Base-by-base conservation (phyloP, 1,140 invertebrate genomes). In the Bradynema listronoti region DNA sequence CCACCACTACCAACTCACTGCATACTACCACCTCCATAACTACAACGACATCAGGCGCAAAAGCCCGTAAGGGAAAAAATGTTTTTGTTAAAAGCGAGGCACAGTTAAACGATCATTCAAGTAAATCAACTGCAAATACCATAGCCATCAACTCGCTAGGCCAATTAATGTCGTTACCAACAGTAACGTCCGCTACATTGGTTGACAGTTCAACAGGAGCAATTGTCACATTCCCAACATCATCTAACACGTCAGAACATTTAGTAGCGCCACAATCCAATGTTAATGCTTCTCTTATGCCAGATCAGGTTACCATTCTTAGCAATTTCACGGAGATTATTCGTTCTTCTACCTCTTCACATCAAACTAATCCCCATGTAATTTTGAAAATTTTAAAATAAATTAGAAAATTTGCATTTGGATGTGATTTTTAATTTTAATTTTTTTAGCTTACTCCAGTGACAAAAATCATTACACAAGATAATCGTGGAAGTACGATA, bases 261-360 rank as follows among this genome's bases (percentile, higher is more conserved):
- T 39, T 19, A 11, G n/a, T n/a, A n/a, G n/a, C n/a, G n/a, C n/a
- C n/a, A n/a, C n/a, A n/a, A n/a, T n/a, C n/a, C n/a, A n/a, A n/a
- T n/a, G n/a, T n/a, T n/a, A n/a, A n/a, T n/a, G n/a, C n/a, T n/a
- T n/a, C n/a, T n/a, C n/a, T n/a, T n/a, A 43, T 22, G 47, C n/a
- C 47, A 4, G 47, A 3, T 3, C 4, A 50, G 34, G 47, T 55
- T n/a, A 54, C 52, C n/a, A 55, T 55, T 5, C n/a, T 55, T 14
- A 55, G 43, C 52, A 55, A 55, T n/a, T 55, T 55, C 43, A 16
- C 27, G 22, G 52, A 55, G 4, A 55, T 55, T 16, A 55, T 55
- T 45, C 52, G 52, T 55, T 24, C 33, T 25, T 55, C 52, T 43
- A 50, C 52, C 52, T 50, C 52, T 45, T 49, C n/a, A 50, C 16